A percentile compares a stretch with the other conserved stretches of the same genome.
Evolutionary conservation across 2,888 invertebrate species (phyloP).

Genomic region (Acanthosepion lycidas): DNA sequence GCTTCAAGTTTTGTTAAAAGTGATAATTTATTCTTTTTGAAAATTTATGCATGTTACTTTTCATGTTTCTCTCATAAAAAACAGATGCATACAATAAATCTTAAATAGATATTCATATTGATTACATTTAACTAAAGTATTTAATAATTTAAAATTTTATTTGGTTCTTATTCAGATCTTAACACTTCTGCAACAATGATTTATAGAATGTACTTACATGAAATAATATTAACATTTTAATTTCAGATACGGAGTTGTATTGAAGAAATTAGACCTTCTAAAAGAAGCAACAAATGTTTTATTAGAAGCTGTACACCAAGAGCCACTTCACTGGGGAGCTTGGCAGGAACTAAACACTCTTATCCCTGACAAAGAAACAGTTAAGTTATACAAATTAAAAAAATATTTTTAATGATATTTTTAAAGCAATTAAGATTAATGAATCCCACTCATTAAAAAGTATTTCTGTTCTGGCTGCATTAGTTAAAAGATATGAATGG

Average conservation of each 20-base stretch:
- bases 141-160: not conserved
- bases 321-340: conserved; percentile 94
- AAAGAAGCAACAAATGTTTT: conserved; percentile 86
- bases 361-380: conserved; percentile 86
- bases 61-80: too few relatives aligned
- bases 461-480: not conserved
- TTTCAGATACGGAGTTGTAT: conserved; percentile 87
- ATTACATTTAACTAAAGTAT: too few relatives aligned
- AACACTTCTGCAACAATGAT: too few relatives aligned
- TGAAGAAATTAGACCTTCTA: conserved; percentile 88
- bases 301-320: conserved; percentile 84
- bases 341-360: conserved; percentile 93
- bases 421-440: not conserved
- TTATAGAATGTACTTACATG: not conserved
- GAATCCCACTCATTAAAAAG: not conserved
- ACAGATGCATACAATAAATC: too few relatives aligned
- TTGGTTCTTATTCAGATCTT: not conserved
- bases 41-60: too few relatives aligned
- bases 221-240: not conserved
- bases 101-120: too few relatives aligned
- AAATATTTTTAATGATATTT: not conserved
- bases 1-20: too few relatives aligned
- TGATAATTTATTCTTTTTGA: too few relatives aligned
- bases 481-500: not conserved
- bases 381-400: conserved; percentile 56